Evolutionary conservation across 2,888 invertebrate genomes (phyloP).

Genomic region (Drosophila atripex): DNA sequence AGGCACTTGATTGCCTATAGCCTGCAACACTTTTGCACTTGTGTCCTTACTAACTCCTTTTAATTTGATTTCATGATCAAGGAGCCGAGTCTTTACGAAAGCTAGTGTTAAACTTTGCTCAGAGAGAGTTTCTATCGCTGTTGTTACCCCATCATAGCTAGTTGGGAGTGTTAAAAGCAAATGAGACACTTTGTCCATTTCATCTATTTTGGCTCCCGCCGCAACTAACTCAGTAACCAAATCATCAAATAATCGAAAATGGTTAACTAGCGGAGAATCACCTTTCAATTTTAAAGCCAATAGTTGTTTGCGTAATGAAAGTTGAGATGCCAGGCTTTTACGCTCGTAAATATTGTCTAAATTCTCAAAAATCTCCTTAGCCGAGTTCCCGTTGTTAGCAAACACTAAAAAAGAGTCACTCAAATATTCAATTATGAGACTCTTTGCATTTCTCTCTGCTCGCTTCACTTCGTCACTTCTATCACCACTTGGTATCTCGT

Average conservation of each 20-base stretch:
- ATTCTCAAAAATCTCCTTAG: constrained; percentile 9
- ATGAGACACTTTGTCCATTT: no score
- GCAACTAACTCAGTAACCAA: no score
- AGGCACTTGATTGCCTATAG: constrained; percentile 30
- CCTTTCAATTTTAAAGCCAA: no score
- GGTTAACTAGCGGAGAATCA: no score
- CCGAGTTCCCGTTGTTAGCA: not conserved
- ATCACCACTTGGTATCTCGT: not conserved
- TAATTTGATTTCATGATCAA: constrained; percentile 52
- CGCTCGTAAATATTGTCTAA: constrained; percentile 7
- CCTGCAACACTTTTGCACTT: constrained; percentile 68
- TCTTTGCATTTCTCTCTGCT: constrained; percentile 6
- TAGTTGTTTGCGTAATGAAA: not conserved
- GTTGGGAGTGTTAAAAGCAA: no score
- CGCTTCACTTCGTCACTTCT: constrained; percentile 1
- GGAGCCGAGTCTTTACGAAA: constrained; percentile 75
- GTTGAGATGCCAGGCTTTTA: not conserved
- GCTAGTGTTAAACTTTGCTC: constrained; percentile 18
- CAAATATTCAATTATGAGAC: constrained; percentile 9
- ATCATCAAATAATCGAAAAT: no score
- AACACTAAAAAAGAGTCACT: constrained; percentile 10
- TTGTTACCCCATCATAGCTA: no score
- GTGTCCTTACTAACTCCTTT: constrained; percentile 52
- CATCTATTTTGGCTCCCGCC: no score
- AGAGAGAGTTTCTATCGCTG: no score